Evolutionary conservation across 64 coral and sea anemone genomes (phyloP).

Genomic region (Acropora yongei): DNA sequence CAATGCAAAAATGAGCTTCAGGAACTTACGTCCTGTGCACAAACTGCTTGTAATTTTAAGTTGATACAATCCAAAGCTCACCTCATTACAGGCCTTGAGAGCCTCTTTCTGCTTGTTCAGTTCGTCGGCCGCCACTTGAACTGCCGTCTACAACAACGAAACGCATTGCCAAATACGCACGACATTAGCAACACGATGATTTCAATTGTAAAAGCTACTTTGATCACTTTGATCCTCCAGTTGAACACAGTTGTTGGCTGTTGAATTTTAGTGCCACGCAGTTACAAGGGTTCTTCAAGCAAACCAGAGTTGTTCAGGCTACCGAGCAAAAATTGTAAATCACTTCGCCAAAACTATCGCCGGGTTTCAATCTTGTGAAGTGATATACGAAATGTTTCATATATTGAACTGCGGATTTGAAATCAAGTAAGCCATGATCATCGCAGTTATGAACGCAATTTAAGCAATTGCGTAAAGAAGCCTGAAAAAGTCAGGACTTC

Average conservation of each 20-base stretch:
- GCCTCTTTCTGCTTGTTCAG: constrained; percentile 94
- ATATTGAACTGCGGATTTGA: too few relatives aligned
- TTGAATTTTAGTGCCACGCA: background rate
- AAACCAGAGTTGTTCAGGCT: background rate
- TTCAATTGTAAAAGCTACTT: background rate
- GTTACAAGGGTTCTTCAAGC: background rate
- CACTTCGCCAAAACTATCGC: too few relatives aligned
- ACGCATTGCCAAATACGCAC: background rate
- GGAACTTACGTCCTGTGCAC: too few relatives aligned
- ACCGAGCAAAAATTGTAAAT: too few relatives aligned
- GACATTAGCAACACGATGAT: background rate
- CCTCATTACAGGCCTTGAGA: constrained; percentile 83
- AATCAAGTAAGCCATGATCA: too few relatives aligned
- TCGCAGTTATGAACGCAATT: too few relatives aligned
- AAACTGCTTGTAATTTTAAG: too few relatives aligned
- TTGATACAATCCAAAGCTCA: background rate
- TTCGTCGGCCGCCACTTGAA: constrained; percentile 81
- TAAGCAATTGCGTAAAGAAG: too few relatives aligned
- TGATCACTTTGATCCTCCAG: background rate
- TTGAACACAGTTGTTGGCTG: background rate
- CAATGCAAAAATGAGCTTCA: too few relatives aligned
- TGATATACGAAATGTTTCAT: too few relatives aligned
- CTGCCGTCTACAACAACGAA: constrained; percentile 67
- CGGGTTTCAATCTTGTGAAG: too few relatives aligned
- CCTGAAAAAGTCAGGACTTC: too few relatives aligned